phyloP scores from a whole-genome alignment of 2,888 invertebrate species.

The Agrochola litura region DNA sequence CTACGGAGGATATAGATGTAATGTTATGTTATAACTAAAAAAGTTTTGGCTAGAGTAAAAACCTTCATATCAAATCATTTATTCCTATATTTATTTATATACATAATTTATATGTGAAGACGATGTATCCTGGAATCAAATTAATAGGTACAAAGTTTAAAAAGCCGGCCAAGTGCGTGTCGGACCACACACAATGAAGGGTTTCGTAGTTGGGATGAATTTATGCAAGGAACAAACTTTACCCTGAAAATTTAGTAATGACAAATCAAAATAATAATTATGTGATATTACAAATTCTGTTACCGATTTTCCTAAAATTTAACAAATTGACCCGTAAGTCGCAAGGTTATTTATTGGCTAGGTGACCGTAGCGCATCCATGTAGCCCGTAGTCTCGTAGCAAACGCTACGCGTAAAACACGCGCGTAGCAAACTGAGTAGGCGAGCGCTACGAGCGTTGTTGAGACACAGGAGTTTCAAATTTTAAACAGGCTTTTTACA shows the following conservation, averaged over 20 bases:
- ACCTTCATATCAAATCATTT: no score
- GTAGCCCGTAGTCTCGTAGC: constrained; percentile 36
- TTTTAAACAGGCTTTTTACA: neutral
- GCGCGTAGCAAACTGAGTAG: constrained; percentile 23
- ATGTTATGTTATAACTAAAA: neutral
- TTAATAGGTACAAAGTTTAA: no score
- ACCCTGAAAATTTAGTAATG: no score
- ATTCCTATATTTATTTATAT: no score
- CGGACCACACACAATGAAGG: no score
- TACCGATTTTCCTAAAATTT: neutral
- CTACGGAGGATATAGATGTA: neutral
- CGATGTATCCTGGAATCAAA: no score
- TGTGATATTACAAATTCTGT: neutral
- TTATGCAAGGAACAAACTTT: no score
- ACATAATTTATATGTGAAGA: no score
- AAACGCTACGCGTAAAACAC: neutral
- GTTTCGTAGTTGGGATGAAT: no score
- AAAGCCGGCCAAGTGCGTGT: no score
- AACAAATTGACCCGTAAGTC: neutral
- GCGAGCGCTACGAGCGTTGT: neutral
- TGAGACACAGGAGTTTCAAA: neutral
- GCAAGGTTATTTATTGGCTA: neutral
- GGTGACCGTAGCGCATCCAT: neutral
- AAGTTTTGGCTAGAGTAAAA: neutral
- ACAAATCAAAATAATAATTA: no score